These are phyloP conservation scores for Desmodus rotundus DNA, from an alignment of 2,113 vertebrate genomes.

Conservation along the genomic window DNA sequence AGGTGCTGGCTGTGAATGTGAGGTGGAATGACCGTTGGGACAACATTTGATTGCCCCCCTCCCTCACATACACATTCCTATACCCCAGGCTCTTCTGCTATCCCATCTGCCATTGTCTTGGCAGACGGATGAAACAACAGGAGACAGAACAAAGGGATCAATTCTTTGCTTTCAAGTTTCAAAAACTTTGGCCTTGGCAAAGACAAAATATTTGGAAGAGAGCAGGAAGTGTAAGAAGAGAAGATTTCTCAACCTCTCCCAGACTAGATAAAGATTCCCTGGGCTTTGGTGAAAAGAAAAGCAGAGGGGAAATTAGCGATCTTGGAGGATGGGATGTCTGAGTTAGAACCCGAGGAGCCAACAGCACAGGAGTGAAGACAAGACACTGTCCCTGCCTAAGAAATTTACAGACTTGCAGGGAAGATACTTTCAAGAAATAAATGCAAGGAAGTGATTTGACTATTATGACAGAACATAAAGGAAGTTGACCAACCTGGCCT, in stretches of 20 bases:
- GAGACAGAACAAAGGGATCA: background rate
- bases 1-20: background rate
- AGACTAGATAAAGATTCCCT: background rate
- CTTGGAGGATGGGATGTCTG: background rate
- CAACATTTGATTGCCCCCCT: background rate
- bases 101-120: background rate
- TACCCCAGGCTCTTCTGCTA: background rate
- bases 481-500: background rate
- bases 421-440: background rate
- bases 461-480: background rate
- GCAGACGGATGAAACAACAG: background rate
- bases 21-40: background rate
- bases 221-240: background rate
- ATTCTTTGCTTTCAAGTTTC: background rate
- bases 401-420: background rate
- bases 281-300: background rate
- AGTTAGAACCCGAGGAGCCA: background rate
- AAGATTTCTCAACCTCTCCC: background rate
- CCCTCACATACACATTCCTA: background rate
- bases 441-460: background rate
- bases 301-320: background rate
- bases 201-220: conserved; percentile 34
- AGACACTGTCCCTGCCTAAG: background rate
- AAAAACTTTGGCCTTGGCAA: background rate
- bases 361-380: background rate